Evolutionary conservation across 2,888 invertebrate genomes (phyloP).

Genomic region (Tipula vernalis): DNA sequence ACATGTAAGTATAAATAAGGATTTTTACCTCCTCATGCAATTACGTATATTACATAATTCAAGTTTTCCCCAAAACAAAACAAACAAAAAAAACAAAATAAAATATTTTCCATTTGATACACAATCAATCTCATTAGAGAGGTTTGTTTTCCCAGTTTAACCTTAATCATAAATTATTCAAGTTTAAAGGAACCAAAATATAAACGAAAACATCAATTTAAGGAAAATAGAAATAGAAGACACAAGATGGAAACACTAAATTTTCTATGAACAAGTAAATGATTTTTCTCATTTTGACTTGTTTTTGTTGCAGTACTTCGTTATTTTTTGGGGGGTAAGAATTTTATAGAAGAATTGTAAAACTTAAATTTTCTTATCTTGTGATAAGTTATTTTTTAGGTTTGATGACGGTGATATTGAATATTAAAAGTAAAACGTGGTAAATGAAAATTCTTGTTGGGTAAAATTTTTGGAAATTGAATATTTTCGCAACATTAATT

Average conservation of each 20-base stretch:
- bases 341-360: not conserved
- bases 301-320: not conserved
- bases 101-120: not conserved
- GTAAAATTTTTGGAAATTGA: not conserved
- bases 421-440: not conserved
- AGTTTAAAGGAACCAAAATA: not conserved
- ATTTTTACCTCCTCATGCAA: not conserved
- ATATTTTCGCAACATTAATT: not conserved
- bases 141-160: not conserved
- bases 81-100: not conserved
- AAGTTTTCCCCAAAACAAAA: not conserved
- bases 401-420: not conserved
- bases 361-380: not conserved
- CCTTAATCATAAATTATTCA: slow-evolving; percentile 4
- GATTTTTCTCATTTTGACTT: not conserved
- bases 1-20: not conserved
- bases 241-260: not conserved
- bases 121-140: slow-evolving; percentile 1
- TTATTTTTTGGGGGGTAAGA: not conserved
- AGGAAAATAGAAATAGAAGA: not conserved
- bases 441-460: not conserved
- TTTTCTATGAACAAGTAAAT: not conserved
- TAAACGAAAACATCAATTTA: not conserved
- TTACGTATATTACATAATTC: not conserved
- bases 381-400: not conserved